Conservation (phyloP, 2,888 invertebrate genomes). For the Leptopilina myrica region DNA sequence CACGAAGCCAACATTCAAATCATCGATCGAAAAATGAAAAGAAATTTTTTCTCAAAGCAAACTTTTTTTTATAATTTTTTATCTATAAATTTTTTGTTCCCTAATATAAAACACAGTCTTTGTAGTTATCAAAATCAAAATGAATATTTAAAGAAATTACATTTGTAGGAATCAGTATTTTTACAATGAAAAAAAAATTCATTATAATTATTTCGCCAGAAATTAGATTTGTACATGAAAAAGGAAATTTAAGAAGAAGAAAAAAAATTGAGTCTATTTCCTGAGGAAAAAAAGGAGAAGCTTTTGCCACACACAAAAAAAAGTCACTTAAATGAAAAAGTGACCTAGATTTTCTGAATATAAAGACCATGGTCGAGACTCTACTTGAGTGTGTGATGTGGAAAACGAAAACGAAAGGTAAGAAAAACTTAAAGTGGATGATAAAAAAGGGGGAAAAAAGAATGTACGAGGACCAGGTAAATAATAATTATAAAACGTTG, state of each 20-base stretch:
- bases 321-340: slow-evolving; percentile 46
- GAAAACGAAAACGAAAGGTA: slow-evolving; percentile 32
- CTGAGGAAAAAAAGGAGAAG: slow-evolving; percentile 44
- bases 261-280: slow-evolving; percentile 40
- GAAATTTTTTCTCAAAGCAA: no score
- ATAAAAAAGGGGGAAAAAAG: slow-evolving; percentile 5
- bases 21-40: slow-evolving; percentile 10
- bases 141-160: no score
- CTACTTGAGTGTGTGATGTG: background rate
- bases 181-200: background rate
- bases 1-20: background rate
- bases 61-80: no score
- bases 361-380: background rate
- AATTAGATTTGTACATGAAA: background rate
- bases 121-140: no score
- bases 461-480: background rate
- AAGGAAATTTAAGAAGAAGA: background rate
- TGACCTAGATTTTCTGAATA: slow-evolving; percentile 59
- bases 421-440: slow-evolving; percentile 3
- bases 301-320: slow-evolving; percentile 47
- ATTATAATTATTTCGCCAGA: no score
- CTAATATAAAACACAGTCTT: no score
- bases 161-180: background rate
- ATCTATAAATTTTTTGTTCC: no score
- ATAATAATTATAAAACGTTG: background rate